These are phyloP conservation scores for Poecile montanus DNA, from an alignment of 2,797 vertebrate species.

Conservation along the genomic window DNA sequence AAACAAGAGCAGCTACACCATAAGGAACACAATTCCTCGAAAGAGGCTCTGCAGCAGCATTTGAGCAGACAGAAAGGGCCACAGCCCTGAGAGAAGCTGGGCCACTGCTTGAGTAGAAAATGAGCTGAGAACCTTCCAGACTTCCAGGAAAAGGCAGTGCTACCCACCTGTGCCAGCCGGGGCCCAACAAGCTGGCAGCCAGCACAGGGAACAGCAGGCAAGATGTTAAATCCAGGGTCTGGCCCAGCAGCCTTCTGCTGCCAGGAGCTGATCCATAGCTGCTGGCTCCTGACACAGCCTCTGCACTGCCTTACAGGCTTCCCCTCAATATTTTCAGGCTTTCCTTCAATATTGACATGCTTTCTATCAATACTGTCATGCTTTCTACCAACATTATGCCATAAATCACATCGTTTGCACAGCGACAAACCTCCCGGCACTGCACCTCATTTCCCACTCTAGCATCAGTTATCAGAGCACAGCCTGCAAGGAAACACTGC, in stretches of 20 bases:
- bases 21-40: not conserved
- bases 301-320: not conserved
- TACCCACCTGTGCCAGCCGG: not conserved
- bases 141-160: not conserved
- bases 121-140: not conserved
- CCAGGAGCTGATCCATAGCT: not conserved
- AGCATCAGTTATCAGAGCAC: not conserved
- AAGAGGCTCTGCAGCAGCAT: not conserved
- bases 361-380: not conserved
- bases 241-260: not conserved
- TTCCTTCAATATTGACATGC: not conserved
- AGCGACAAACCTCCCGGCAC: rapidly evolving
- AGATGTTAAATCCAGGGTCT: not conserved
- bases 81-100: not conserved
- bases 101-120: not conserved
- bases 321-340: not conserved
- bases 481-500: not conserved
- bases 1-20: not conserved
- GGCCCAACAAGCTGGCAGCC: not conserved
- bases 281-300: not conserved
- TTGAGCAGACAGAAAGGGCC: not conserved
- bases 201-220: not conserved
- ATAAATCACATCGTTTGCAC: not conserved
- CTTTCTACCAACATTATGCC: not conserved
- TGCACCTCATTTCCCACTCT: not conserved